These are phyloP conservation scores for Phragmatobia fuliginosa DNA, from an alignment of 2,888 invertebrate species.

Conservation along the genomic window DNA sequence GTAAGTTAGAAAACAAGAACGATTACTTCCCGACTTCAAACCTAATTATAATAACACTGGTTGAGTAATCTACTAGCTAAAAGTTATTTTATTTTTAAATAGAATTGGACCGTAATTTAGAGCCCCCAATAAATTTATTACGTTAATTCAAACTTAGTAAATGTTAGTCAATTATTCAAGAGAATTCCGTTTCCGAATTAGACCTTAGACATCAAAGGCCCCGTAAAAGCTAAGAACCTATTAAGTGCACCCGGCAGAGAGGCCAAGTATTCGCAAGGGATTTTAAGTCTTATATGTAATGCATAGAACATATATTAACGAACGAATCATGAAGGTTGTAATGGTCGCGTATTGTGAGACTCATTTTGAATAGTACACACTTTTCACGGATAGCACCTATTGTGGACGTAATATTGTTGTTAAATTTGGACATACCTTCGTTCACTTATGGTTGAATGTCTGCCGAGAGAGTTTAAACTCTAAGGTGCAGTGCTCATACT, in stretches of 20 bases:
- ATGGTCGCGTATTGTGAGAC: background rate
- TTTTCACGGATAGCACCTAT: conserved; percentile 6
- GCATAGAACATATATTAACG: background rate
- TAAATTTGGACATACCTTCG: background rate
- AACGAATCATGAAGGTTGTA: background rate
- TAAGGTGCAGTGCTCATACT: no score
- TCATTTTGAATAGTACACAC: conserved; percentile 1
- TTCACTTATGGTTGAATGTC: background rate
- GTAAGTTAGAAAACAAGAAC: no score
- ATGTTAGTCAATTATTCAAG: conserved; percentile 44
- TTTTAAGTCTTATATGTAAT: conserved; percentile 10
- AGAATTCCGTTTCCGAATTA: conserved; percentile 41
- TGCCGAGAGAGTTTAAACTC: background rate
- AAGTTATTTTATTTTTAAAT: background rate
- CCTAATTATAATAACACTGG: background rate
- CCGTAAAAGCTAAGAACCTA: conserved; percentile 45
- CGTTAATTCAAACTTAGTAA: conserved; percentile 34
- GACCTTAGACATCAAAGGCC: conserved; percentile 35
- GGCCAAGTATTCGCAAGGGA: conserved; percentile 11
- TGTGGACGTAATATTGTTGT: conserved; percentile 13
- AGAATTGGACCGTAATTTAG: background rate
- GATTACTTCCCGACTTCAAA: background rate
- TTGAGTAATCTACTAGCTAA: background rate
- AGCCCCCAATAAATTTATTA: conserved; percentile 19
- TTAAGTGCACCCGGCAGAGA: conserved; percentile 40